Conservation (phyloP, 2,888 invertebrate species). For the Chymomyza caudatula region DNA sequence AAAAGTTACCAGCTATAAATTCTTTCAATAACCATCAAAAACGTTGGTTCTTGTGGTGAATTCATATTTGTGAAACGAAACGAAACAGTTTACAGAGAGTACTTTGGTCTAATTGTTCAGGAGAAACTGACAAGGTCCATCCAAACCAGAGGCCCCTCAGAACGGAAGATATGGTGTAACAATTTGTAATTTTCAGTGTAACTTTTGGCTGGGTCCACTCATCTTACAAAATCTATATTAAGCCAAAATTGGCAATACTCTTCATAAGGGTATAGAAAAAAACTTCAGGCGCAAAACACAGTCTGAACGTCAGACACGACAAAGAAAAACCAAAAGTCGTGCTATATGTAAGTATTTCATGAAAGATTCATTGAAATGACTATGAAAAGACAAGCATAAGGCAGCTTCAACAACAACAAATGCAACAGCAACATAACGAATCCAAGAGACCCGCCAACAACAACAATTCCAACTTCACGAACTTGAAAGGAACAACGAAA, state of each 20-base stretch:
- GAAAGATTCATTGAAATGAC: constrained; percentile 50
- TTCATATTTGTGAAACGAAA: no score
- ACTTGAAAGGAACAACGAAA: constrained; percentile 27
- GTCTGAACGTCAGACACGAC: not conserved
- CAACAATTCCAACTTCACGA: not conserved
- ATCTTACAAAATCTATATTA: no score
- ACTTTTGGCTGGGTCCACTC: no score
- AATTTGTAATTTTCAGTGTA: no score
- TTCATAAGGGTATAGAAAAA: not conserved
- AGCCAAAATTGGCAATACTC: not conserved
- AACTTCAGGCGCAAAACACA: not conserved
- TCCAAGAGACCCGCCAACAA: not conserved
- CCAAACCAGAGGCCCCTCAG: no score
- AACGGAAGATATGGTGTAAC: no score
- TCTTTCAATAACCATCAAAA: no score
- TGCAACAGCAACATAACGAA: constrained; percentile 10
- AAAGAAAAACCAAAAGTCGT: constrained; percentile 7
- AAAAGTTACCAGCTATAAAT: no score
- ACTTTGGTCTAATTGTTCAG: no score
- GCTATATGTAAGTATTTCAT: constrained; percentile 40
- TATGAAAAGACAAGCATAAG: constrained; percentile 15
- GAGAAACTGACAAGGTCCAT: no score
- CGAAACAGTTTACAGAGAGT: no score
- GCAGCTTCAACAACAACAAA: constrained; percentile 22
- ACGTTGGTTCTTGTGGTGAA: no score